Conservation (phyloP, 2,888 invertebrate species). For the Allolobophora icterica region DNA sequence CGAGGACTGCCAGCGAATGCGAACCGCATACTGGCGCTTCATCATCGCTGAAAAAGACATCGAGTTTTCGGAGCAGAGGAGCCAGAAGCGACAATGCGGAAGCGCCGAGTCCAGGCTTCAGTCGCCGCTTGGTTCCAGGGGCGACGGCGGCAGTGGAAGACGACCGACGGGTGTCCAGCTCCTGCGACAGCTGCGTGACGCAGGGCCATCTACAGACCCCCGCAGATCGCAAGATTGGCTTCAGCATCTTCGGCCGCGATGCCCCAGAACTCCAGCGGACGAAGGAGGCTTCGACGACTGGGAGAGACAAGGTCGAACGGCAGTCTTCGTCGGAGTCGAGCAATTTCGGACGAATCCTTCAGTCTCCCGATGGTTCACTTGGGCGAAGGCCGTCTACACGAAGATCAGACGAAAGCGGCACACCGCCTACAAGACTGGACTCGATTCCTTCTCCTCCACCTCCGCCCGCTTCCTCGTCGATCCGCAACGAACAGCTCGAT, state of each 20-base stretch:
- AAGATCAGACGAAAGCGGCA: not conserved
- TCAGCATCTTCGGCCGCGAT: conserved; percentile 25
- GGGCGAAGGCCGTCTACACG: not conserved
- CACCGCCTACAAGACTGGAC: not conserved
- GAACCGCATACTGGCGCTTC: not conserved
- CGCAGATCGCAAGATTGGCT: not conserved
- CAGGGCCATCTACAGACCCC: not conserved
- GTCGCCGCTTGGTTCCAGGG: not conserved
- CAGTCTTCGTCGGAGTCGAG: not conserved
- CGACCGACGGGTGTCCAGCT: not conserved
- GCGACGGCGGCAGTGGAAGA: not conserved
- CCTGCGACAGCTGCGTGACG: not conserved
- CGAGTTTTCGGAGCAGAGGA: not conserved
- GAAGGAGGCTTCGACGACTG: not conserved
- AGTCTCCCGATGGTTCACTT: not conserved
- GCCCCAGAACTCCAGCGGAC: not conserved
- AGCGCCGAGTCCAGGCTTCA: not conserved
- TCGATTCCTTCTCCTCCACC: not conserved
- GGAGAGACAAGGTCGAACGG: not conserved
- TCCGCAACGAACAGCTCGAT: conserved; percentile 11
- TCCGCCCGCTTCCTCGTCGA: not conserved
- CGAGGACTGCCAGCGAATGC: not conserved
- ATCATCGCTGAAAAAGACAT: not conserved
- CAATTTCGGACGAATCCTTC: not conserved
- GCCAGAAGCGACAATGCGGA: not conserved